Evolutionary conservation across 2,797 vertebrate species (phyloP).

Genomic region (Apogon talboti): DNA sequence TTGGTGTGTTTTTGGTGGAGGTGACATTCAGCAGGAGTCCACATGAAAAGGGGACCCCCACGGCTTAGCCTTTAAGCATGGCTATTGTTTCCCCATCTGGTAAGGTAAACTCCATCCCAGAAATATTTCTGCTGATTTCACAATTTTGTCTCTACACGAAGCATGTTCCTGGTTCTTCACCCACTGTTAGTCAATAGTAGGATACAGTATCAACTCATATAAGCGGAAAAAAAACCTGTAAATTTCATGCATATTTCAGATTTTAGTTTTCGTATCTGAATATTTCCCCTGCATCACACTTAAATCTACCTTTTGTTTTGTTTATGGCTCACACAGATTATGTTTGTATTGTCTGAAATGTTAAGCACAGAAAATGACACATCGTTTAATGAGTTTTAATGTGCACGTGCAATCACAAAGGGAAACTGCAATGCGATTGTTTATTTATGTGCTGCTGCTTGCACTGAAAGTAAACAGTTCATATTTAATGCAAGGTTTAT

Average conservation of each 20-base stretch:
- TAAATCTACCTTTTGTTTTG: neutral
- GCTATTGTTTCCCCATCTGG: slow-evolving; percentile 80
- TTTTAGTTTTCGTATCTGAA: too few relatives aligned
- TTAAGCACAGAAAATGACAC: slow-evolving; percentile 22
- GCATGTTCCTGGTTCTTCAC: neutral
- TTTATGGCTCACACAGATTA: slow-evolving; percentile 5
- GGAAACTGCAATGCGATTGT: slow-evolving; percentile 24
- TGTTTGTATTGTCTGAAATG: slow-evolving; percentile 19
- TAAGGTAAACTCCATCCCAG: slow-evolving; percentile 63
- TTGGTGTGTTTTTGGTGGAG: slow-evolving; percentile 70
- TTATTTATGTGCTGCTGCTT: slow-evolving; percentile 32
- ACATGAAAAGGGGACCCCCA: slow-evolving; percentile 72
- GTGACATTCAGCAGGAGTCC: slow-evolving; percentile 83
- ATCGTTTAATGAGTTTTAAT: slow-evolving; percentile 13
- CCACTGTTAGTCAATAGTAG: too few relatives aligned
- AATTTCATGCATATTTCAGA: too few relatives aligned
- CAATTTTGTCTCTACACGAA: slow-evolving; percentile 8
- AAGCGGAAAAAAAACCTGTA: neutral
- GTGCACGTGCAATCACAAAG: slow-evolving; percentile 12
- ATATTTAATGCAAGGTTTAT: slow-evolving; percentile 49
- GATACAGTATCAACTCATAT: neutral
- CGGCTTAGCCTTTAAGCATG: slow-evolving; percentile 73
- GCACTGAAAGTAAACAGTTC: slow-evolving; percentile 11
- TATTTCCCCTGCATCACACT: too few relatives aligned
- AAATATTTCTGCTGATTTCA: slow-evolving; percentile 54